Conservation (phyloP, 2,888 invertebrate species). For the Pammene aurita region DNA sequence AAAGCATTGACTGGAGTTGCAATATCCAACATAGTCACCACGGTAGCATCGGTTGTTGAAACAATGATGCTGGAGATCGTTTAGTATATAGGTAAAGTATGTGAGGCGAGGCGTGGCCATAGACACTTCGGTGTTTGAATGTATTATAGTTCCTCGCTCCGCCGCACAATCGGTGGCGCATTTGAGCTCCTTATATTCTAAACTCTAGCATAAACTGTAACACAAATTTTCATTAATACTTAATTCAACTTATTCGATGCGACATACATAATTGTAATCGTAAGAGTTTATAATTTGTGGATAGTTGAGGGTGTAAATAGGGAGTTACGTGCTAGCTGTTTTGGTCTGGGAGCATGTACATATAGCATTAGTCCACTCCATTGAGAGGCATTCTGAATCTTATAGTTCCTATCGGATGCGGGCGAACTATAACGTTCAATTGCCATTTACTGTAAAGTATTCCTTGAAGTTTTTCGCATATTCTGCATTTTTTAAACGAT, state of each 20-base stretch:
- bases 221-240: conserved; percentile 71
- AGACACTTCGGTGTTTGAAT: conserved; percentile 80
- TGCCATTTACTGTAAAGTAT: conserved; percentile 81
- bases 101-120: conserved; percentile 75
- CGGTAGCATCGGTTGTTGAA: conserved; percentile 67
- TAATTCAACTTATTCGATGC: conserved; percentile 69
- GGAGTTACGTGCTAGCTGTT: conserved; percentile 77
- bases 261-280: conserved; percentile 62
- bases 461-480: conserved; percentile 81
- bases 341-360: conserved; percentile 69
- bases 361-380: conserved; percentile 58
- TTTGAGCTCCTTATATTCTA: conserved; percentile 81
- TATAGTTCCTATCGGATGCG: conserved; percentile 83
- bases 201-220: conserved; percentile 80
- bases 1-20: conserved; percentile 55
- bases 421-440: conserved; percentile 83
- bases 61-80: conserved; percentile 76
- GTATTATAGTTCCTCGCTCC: conserved; percentile 81
- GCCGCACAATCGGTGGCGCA: conserved; percentile 77
- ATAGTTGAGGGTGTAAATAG: conserved; percentile 73
- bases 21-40: conserved; percentile 62
- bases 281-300: conserved; percentile 70
- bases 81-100: conserved; percentile 79
- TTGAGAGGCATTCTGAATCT: conserved; percentile 81
- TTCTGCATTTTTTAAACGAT: conserved; percentile 81